A percentile compares a stretch with the other conserved stretches of the same genome.
Conservation (phyloP, 2,113 vertebrate genomes). For the Mustela lutreola region DNA sequence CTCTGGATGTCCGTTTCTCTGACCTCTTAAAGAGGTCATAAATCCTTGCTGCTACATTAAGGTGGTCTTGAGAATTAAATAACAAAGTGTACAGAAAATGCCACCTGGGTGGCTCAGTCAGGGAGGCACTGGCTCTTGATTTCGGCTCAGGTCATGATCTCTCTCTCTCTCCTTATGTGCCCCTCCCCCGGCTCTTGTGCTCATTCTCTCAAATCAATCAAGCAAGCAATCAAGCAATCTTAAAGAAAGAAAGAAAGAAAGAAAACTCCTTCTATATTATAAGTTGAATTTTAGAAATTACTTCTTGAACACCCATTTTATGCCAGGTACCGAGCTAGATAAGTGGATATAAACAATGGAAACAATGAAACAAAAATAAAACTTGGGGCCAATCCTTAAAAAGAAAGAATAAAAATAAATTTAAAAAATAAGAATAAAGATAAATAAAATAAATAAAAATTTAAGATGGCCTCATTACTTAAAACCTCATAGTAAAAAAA, state of each 20-base stretch:
- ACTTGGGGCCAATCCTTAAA: background rate
- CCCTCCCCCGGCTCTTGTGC: background rate
- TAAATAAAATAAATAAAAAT: too few relatives aligned
- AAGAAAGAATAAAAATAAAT: conserved; percentile 35
- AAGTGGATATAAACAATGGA: background rate
- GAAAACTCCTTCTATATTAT: background rate
- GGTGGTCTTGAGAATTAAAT: background rate
- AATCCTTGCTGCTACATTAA: background rate
- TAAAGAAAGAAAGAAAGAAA: background rate
- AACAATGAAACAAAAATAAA: background rate
- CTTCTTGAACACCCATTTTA: background rate
- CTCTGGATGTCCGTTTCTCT: background rate
- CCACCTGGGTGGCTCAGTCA: background rate
- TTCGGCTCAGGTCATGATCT: background rate
- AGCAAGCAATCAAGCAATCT: background rate
- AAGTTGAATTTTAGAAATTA: background rate
- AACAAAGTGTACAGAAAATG: background rate
- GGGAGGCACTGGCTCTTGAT: background rate
- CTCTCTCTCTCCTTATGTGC: background rate
- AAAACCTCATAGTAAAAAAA: background rate
- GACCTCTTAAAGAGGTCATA: background rate
- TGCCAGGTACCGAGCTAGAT: background rate
- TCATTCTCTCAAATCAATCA: background rate
- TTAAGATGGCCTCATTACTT: too few relatives aligned
- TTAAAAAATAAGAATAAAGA: background rate